Evolutionary conservation across 2,797 vertebrate genomes (phyloP).

Genomic region (Pristis pectinata): DNA sequence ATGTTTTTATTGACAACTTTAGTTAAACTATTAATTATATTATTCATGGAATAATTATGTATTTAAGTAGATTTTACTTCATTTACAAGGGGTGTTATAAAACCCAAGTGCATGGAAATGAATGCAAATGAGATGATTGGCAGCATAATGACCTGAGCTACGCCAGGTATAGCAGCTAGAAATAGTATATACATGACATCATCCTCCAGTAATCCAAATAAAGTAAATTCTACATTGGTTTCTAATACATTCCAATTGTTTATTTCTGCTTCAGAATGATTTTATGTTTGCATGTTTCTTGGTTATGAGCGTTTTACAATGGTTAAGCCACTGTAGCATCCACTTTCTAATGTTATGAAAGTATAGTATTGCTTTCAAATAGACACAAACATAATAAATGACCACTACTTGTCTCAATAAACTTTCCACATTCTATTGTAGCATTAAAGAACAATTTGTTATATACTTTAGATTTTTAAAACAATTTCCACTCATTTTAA

Average conservation of each 20-base stretch:
- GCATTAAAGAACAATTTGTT: neutral
- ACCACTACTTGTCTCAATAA: neutral
- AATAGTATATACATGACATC: neutral
- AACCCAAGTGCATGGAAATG: no score
- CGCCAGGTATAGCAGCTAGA: no score
- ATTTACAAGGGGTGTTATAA: no score
- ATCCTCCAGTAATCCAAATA: neutral
- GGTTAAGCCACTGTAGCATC: neutral
- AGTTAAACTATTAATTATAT: no score
- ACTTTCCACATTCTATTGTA: neutral
- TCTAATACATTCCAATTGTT: neutral
- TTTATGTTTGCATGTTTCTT: neutral
- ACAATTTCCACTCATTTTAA: neutral
- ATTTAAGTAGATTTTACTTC: no score
- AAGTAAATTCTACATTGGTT: neutral
- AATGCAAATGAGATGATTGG: no score
- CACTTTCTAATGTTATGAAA: neutral
- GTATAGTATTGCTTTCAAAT: neutral
- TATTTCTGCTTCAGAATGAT: conserved; percentile 3
- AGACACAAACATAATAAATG: neutral
- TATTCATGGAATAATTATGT: no score
- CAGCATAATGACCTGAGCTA: no score
- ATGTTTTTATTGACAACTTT: no score
- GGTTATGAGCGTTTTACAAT: neutral
- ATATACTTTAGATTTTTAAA: neutral